These are phyloP conservation scores for Meriones unguiculatus DNA, from an alignment of 2,113 vertebrate genomes.

Conservation along the genomic window DNA sequence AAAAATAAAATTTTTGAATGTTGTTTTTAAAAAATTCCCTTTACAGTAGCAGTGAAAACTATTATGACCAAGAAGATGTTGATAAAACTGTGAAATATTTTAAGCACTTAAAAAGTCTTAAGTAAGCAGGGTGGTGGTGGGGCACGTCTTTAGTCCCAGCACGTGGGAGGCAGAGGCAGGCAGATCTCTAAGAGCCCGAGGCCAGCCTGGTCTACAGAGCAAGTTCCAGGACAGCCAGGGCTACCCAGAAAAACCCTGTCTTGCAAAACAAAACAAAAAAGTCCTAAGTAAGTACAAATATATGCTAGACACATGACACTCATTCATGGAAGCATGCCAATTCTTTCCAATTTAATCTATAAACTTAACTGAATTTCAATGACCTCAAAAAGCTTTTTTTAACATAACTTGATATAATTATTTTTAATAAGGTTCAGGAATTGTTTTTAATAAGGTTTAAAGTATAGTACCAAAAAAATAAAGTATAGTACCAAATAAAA, in stretches of 20 bases:
- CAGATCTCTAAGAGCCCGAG: too few relatives aligned
- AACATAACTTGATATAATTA: neutral
- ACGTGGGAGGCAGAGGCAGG: too few relatives aligned
- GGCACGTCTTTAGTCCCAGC: too few relatives aligned
- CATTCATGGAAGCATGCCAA: neutral
- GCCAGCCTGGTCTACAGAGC: too few relatives aligned
- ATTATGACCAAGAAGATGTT: neutral
- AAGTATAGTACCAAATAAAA: neutral
- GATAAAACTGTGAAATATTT: neutral
- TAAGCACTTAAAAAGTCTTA: slow-evolving; percentile 2
- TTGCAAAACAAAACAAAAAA: too few relatives aligned
- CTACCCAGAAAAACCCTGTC: too few relatives aligned
- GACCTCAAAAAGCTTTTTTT: too few relatives aligned
- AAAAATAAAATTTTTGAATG: neutral
- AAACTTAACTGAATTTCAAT: neutral
- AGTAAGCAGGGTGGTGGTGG: too few relatives aligned
- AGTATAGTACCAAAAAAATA: neutral
- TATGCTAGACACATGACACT: neutral
- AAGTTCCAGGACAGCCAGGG: too few relatives aligned
- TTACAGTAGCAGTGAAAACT: neutral
- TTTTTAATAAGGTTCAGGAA: slow-evolving; percentile 19
- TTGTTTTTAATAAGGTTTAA: slow-evolving; percentile 29
- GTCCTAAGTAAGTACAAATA: neutral
- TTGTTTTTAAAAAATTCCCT: neutral
- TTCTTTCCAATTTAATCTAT: neutral